A percentile compares a stretch with the other conserved stretches of the same genome.
These are phyloP conservation scores for Tetragnatha versicolor DNA, from an alignment of 1,140 invertebrate genomes.

Conservation along the genomic window DNA sequence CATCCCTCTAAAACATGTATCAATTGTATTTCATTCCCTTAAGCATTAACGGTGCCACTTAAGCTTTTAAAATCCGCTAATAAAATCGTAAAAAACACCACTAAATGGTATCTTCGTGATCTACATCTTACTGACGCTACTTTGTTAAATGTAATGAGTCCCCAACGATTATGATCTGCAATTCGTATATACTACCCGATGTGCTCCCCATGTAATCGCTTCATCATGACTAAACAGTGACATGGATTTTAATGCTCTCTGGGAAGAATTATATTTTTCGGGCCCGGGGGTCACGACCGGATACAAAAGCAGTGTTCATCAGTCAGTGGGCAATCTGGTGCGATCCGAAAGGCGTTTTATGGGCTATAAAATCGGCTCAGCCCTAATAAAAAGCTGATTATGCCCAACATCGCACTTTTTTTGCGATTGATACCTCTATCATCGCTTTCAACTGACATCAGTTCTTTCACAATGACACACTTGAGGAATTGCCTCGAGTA, in stretches of 20 bases:
- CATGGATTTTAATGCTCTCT: not conserved
- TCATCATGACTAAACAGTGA: constrained; percentile 24
- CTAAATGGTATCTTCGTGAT: not conserved
- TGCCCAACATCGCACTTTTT: too few relatives aligned
- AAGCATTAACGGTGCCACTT: not conserved
- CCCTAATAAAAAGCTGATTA: constrained; percentile 4
- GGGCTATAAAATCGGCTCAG: not conserved
- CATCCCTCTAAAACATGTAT: too few relatives aligned
- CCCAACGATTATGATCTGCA: not conserved
- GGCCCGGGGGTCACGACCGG: constrained; percentile 6
- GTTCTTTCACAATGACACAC: too few relatives aligned
- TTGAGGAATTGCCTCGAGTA: too few relatives aligned
- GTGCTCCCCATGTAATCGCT: not conserved
- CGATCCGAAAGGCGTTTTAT: constrained; percentile 10
- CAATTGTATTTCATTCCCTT: too few relatives aligned
- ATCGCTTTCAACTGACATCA: too few relatives aligned
- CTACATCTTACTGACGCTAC: not conserved
- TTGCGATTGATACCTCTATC: not conserved
- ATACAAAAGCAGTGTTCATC: not conserved
- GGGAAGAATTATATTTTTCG: not conserved
- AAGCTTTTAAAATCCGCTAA: not conserved
- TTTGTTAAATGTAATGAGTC: constrained; percentile 15
- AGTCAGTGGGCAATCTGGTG: too few relatives aligned
- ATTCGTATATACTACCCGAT: not conserved
- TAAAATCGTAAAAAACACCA: not conserved